Evolutionary conservation across 2,888 invertebrate genomes (phyloP), one percentile per base, ranked within the genome.

Genomic region (Perdita meconis): DNA sequence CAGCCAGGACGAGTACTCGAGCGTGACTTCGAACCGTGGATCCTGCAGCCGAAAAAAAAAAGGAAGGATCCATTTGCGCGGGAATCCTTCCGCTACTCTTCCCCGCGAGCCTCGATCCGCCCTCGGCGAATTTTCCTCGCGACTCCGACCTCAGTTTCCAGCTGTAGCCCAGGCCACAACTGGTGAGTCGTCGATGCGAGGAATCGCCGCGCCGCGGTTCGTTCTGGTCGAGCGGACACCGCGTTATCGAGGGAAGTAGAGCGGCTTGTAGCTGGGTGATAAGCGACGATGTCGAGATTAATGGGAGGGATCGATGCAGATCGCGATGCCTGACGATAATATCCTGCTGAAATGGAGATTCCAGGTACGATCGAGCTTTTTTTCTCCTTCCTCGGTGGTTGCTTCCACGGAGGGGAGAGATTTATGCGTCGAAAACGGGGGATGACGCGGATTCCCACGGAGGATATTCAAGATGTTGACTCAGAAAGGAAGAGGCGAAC

Each of bases 1-100:
- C 69, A 82, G 72, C 82, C 38, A 73, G 67, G 73, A 78, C 65
- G 67, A 44, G 68, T 72, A 61, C 68, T 70, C 71, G 78, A 77
- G 59, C 78, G 77, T 79, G 65, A 77, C 77, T 79, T 42, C 71
- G 66, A 66, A 65, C 71, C 69, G 75, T 75, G 22, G 64, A 30
- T 67, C 53, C 69, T 55, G 55, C 57, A 13, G 57, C n/a, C n/a
- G n/a, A n/a, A n/a, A n/a, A n/a, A n/a, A n/a, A n/a, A 30, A 6
- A 73, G 64, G 68, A 77, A 73, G 59, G 63, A 59, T 73, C 63
- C 63, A 40, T 73, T 67, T 50, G 22, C 65, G 50, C 56, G 44
- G 12, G 30, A 30, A 1, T 16, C 13, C n/a, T 22, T 10, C n/a
- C 16, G 12, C 24, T 19, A 1, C 22, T 10, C n/a, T 22, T 10